These are phyloP conservation scores for Epizoanthus stellaris DNA, from an alignment of 92 coral and sea anemone species.

Conservation along the genomic window DNA sequence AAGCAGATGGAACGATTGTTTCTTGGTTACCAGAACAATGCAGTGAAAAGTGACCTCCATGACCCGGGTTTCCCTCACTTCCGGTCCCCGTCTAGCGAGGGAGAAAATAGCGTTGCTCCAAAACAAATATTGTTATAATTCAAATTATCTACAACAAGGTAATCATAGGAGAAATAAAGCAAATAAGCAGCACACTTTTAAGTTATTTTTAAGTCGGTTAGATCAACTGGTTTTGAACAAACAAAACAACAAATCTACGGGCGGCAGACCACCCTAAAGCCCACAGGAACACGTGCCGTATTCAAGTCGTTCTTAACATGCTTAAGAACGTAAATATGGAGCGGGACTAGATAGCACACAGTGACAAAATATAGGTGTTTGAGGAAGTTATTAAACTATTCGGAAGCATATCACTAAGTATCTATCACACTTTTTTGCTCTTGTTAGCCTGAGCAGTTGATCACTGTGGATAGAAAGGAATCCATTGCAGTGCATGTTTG, in stretches of 20 bases:
- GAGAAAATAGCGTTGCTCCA: constrained; percentile 46
- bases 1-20: constrained; percentile 75
- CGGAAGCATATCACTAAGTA: not conserved
- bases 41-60: constrained; percentile 56
- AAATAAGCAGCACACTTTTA: constrained; percentile 53
- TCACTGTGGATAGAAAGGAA: not conserved
- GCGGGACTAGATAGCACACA: constrained; percentile 10
- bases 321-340: constrained; percentile 14
- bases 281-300: constrained; percentile 22
- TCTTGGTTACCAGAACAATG: constrained; percentile 61
- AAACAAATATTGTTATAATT: constrained; percentile 68
- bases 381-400: constrained; percentile 27
- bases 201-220: constrained; percentile 36
- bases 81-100: not conserved
- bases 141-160: constrained; percentile 59
- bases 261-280: constrained; percentile 39
- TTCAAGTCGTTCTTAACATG: constrained; percentile 36
- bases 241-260: constrained; percentile 35
- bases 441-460: not conserved
- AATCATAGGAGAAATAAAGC: constrained; percentile 53
- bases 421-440: not conserved
- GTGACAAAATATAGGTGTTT: not conserved
- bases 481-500: not conserved
- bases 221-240: constrained; percentile 36
- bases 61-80: constrained; percentile 39